Conservation (phyloP, 2,113 vertebrate genomes). For the Sinosuthora webbiana region DNA sequence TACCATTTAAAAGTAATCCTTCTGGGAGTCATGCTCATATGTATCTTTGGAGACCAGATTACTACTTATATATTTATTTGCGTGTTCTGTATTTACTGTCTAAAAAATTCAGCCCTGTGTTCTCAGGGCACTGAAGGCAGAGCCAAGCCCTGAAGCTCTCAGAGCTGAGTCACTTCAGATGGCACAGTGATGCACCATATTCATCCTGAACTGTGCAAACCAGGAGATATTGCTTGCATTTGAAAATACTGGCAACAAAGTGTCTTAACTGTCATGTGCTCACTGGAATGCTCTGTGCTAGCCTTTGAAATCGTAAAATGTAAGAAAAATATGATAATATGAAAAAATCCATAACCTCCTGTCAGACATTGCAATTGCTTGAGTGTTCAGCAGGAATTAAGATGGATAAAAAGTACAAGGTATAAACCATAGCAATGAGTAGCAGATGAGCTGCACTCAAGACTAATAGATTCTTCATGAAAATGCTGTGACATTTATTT, state of each 20-base stretch:
- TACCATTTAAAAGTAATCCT: background rate
- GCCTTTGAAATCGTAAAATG: background rate
- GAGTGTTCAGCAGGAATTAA: background rate
- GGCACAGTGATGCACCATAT: background rate
- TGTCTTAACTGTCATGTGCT: background rate
- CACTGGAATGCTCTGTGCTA: background rate
- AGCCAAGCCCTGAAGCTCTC: slow-evolving; percentile 20
- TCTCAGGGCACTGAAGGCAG: background rate
- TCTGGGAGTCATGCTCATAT: background rate
- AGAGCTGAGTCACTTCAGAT: slow-evolving; percentile 7
- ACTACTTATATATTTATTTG: background rate
- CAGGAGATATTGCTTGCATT: background rate
- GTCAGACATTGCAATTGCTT: background rate
- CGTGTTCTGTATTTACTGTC: background rate
- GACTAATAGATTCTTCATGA: background rate
- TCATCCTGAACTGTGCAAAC: background rate
- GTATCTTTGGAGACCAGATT: background rate
- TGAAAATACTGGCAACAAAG: background rate
- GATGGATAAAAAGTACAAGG: background rate
- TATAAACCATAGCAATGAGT: background rate
- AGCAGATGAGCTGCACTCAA: background rate
- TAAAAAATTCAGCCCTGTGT: background rate
- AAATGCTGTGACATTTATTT: slow-evolving; percentile 52
- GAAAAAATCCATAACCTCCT: background rate
- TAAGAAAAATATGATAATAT: background rate